Evolutionary conservation across 2,888 invertebrate genomes (phyloP), one percentile per base, ranked within the genome.

Genomic region (Hydriomena furcata): DNA sequence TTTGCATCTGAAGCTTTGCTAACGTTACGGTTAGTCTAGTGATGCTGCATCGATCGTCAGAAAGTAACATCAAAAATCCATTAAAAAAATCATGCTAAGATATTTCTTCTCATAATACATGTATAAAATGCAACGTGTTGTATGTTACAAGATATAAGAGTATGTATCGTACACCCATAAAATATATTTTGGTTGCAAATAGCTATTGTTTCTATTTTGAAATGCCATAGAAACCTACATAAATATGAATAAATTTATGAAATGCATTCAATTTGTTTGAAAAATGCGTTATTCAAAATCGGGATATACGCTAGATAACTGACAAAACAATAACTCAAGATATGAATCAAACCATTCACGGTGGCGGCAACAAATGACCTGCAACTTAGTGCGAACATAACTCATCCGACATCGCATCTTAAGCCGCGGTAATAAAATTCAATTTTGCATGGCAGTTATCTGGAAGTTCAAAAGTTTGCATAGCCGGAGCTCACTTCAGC

Each of bases 271-370:
- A 41, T 41, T 47, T 27, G 17, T 52, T 34, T 6, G 27, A 40
- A 37, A 10, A 21, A 17, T 21, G 40, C 43, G 44, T 32, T 42
- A 43, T 56, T 32, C 43, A 42, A 42, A 45, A 47, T 38, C 38
- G 34, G 47, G 55, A 56, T 51, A 41, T 57, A 43, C 61, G 58
- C 56, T 50, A 56, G 60, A 49, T 62, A 55, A 56, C 53, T 53
- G 66, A 64, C 65, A 66, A 64, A 63, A 68, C 71, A 65, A 73
- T 69, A 66, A 68, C 56, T 60, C 61, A 44, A 68, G 70, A 73
- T 71, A 72, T 69, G 70, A 68, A 72, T 76, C 75, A 66, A 69
- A 67, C 53, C 60, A 64, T 65, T 52, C 60, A 55, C 45, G 38
- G 41, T 50, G 62, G 56, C 59, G 38, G 50, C 65, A 64, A 68